Percentiles rank a stretch among this genome's conserved stretches.
These are phyloP conservation scores for Pyrocephalus nanus DNA, from an alignment of 2,797 vertebrate species.

Conservation along the genomic window DNA sequence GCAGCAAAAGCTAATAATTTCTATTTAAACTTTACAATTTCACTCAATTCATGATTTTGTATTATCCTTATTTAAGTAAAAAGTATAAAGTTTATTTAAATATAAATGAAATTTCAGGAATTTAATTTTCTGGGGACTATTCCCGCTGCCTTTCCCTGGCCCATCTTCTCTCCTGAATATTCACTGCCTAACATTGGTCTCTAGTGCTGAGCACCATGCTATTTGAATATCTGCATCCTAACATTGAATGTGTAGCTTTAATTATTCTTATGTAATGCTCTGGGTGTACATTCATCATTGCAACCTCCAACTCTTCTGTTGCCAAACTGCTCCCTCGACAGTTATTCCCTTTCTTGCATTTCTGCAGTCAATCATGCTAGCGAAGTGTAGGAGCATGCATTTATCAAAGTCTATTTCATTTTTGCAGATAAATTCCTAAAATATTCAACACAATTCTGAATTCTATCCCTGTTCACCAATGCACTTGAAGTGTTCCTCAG, in stretches of 20 bases:
- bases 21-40: not conserved
- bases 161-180: not conserved
- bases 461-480: not conserved
- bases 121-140: not conserved
- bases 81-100: not conserved
- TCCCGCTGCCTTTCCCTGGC: not conserved
- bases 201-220: not conserved
- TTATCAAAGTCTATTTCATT: not conserved
- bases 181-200: rapidly evolving
- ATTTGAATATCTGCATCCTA: not conserved
- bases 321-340: not conserved
- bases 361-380: not conserved
- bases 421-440: not conserved
- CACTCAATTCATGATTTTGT: not conserved
- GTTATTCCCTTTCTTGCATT: not conserved
- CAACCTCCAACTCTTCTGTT: not conserved
- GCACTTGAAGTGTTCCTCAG: not conserved
- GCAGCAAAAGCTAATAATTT: not conserved
- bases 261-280: not conserved
- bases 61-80: not conserved
- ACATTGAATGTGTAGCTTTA: not conserved
- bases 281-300: not conserved
- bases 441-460: not conserved
- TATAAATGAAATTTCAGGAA: not conserved
- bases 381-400: not conserved